phyloP scores from a whole-genome alignment of 2,888 invertebrate genomes.

The Lasioglossum malachurum region DNA sequence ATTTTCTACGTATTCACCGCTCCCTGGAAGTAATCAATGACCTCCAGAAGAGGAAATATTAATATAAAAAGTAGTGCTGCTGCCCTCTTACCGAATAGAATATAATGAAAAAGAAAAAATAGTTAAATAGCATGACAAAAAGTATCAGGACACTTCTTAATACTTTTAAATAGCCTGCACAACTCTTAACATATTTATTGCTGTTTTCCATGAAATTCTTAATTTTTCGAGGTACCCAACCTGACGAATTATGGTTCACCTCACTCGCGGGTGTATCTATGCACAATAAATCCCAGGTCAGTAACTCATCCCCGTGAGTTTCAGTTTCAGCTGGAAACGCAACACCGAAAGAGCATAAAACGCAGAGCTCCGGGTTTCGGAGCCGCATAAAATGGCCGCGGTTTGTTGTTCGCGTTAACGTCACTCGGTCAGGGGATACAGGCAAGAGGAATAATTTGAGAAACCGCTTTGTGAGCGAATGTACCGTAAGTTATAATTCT shows the following conservation, averaged over 20 bases:
- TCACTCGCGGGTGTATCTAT: neutral
- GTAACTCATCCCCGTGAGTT: neutral
- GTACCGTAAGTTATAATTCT: slow-evolving; percentile 62
- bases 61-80: no score
- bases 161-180: no score
- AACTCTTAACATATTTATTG: no score
- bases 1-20: no score
- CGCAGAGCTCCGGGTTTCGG: neutral
- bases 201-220: neutral
- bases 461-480: slow-evolving; percentile 41
- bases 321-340: neutral
- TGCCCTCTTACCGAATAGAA: no score
- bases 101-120: no score
- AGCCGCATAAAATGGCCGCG: neutral
- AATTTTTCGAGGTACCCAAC: neutral
- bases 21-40: no score
- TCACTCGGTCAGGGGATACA: slow-evolving; percentile 2
- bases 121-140: no score
- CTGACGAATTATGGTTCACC: neutral
- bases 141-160: no score
- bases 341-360: neutral
- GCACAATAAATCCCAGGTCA: neutral
- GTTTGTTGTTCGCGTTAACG: slow-evolving; percentile 13
- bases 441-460: slow-evolving; percentile 52
- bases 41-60: no score